These are phyloP conservation scores for Ostrea edulis DNA, from an alignment of 1,140 invertebrate species.

Conservation along the genomic window DNA sequence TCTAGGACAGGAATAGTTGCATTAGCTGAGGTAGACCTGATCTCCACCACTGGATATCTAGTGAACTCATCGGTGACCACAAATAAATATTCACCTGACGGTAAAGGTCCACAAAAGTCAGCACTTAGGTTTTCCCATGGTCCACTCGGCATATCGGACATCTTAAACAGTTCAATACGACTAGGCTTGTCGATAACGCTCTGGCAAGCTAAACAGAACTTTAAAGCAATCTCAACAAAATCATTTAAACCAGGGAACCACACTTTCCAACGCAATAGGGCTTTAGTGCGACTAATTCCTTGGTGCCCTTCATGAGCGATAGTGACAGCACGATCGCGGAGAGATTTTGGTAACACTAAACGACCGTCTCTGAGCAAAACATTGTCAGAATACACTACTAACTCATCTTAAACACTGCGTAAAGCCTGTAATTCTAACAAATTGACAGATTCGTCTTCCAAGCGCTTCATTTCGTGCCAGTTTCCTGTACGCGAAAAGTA, in stretches of 20 bases:
- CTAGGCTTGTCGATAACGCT: neutral
- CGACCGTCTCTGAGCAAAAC: slow-evolving; percentile 43
- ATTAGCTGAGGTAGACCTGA: slow-evolving; percentile 54
- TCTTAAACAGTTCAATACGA: slow-evolving; percentile 53
- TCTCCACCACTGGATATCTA: slow-evolving; percentile 68
- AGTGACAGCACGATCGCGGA: slow-evolving; percentile 47
- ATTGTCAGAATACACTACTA: slow-evolving; percentile 40
- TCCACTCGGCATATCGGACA: slow-evolving; percentile 47
- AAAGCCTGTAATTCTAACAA: slow-evolving; percentile 26
- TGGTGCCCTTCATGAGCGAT: slow-evolving; percentile 58
- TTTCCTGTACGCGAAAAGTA: slow-evolving; percentile 18
- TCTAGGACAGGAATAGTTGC: slow-evolving; percentile 57
- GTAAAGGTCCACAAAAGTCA: slow-evolving; percentile 71
- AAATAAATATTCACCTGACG: slow-evolving; percentile 63
- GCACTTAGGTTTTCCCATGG: slow-evolving; percentile 68
- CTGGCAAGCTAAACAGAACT: slow-evolving; percentile 56
- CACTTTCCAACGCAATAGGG: slow-evolving; percentile 48
- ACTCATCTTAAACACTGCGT: slow-evolving; percentile 30
- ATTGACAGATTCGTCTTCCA: slow-evolving; percentile 39
- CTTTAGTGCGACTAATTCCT: slow-evolving; percentile 51
- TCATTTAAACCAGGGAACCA: slow-evolving; percentile 59
- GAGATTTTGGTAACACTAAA: slow-evolving; percentile 44
- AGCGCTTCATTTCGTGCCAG: slow-evolving; percentile 43
- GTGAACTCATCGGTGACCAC: slow-evolving; percentile 72
- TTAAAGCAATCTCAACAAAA: slow-evolving; percentile 43